These are phyloP conservation scores for Pitangus sulphuratus DNA, from an alignment of 2,797 vertebrate species.

Conservation along the genomic window DNA sequence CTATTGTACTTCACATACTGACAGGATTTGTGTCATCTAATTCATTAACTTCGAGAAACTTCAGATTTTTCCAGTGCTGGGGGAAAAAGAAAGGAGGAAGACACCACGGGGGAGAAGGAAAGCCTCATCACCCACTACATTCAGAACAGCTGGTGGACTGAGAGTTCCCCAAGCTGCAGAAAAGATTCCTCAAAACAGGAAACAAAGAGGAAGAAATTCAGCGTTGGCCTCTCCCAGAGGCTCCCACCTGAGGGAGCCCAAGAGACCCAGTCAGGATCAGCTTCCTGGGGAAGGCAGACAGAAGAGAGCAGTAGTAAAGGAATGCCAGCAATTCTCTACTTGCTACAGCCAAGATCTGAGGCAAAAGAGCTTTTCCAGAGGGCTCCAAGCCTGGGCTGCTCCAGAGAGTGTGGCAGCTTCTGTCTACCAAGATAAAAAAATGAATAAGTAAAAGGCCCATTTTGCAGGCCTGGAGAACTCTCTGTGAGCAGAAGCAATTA, in stretches of 20 bases:
- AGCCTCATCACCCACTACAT: background rate
- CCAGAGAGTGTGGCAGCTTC: background rate
- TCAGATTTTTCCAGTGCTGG: background rate
- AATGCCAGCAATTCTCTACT: background rate
- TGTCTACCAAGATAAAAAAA: background rate
- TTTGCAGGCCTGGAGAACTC: background rate
- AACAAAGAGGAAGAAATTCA: background rate
- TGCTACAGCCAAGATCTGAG: background rate
- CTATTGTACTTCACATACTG: background rate
- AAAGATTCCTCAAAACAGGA: background rate
- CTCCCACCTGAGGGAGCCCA: background rate
- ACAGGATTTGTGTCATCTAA: background rate
- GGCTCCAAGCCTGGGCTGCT: background rate
- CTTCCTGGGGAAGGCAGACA: background rate
- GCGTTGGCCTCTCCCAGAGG: fast-evolving
- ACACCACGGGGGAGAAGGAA: background rate
- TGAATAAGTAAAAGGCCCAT: background rate
- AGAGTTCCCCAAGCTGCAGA: background rate
- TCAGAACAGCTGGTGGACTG: background rate
- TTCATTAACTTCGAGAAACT: background rate
- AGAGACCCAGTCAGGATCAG: background rate
- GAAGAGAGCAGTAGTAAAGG: background rate
- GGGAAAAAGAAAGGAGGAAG: background rate
- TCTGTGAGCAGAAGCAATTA: background rate
- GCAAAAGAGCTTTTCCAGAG: background rate